These are phyloP conservation scores for Clamator glandarius DNA, from an alignment of 2,797 vertebrate genomes.

Conservation along the genomic window DNA sequence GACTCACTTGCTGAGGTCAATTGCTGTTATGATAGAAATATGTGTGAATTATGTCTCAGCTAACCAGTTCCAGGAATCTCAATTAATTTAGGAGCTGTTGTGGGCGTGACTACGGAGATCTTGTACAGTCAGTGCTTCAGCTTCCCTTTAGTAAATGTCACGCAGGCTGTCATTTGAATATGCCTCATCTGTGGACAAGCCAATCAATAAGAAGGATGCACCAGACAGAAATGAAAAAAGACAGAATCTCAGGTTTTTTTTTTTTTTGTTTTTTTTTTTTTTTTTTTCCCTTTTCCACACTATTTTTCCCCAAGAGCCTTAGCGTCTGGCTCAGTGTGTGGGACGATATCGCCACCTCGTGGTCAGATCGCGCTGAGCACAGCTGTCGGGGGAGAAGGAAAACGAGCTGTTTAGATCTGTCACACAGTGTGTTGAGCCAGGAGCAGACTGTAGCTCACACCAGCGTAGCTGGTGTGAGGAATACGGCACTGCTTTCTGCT, in stretches of 20 bases:
- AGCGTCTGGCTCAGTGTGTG: background rate
- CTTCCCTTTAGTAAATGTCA: background rate
- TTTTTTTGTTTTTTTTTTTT: background rate
- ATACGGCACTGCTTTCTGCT: background rate
- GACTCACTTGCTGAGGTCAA: background rate
- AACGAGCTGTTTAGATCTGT: accelerated
- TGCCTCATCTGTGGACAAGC: background rate
- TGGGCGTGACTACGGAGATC: background rate
- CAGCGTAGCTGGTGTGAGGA: background rate
- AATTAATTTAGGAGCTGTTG: background rate
- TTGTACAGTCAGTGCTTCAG: background rate
- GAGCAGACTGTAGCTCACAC: background rate
- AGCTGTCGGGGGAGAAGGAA: background rate
- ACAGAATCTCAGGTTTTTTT: background rate
- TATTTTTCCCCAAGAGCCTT: too few relatives aligned
- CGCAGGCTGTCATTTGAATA: background rate
- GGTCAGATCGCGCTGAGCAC: background rate
- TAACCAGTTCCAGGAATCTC: conserved; percentile 1
- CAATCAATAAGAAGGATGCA: background rate
- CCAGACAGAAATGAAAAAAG: background rate
- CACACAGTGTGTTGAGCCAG: accelerated
- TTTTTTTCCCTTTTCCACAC: too few relatives aligned
- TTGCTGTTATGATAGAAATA: background rate
- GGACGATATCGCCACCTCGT: conserved; percentile 29
- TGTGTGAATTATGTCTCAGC: background rate